A percentile compares a stretch with the other conserved stretches of the same genome.
Evolutionary conservation across 1,140 invertebrate species (phyloP).

Genomic region (Drosophila varians): DNA sequence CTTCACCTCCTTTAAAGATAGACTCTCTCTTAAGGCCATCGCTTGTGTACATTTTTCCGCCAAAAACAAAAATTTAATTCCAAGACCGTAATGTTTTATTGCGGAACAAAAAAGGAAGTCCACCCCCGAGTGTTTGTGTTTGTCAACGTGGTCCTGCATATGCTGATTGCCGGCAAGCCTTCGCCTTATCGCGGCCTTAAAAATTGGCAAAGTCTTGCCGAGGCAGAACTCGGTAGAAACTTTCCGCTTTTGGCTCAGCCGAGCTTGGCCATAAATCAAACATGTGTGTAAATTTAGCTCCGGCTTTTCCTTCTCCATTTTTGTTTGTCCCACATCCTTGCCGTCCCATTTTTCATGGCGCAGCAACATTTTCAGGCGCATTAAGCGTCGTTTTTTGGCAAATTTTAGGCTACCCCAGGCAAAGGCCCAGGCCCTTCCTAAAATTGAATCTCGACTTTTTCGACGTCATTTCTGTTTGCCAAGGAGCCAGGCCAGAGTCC

Average conservation of each 20-base stretch:
- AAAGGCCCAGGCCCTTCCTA: not conserved
- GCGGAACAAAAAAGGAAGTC: not conserved
- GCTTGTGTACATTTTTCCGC: not conserved
- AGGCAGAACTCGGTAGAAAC: constrained; percentile 43
- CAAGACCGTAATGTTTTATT: not conserved
- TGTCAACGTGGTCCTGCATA: constrained; percentile 52
- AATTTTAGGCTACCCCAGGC: constrained; percentile 13
- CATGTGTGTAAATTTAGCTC: constrained; percentile 34
- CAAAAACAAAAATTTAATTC: not conserved
- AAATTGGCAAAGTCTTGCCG: constrained; percentile 46
- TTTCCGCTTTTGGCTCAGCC: constrained; percentile 30
- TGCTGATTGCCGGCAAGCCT: constrained; percentile 65
- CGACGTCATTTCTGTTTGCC: constrained; percentile 50
- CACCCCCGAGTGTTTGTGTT: constrained; percentile 24
- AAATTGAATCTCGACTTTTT: constrained; percentile 36
- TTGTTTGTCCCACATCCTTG: constrained; percentile 9
- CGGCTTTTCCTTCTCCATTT: constrained; percentile 5
- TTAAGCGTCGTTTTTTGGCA: constrained; percentile 56
- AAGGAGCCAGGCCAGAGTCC: constrained; percentile 51
- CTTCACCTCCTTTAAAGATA: no score
- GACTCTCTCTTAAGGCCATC: no score
- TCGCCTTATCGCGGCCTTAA: constrained; percentile 49
- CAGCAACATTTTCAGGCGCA: constrained; percentile 56
- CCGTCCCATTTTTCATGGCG: constrained; percentile 63
- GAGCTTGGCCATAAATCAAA: constrained; percentile 59